phyloP scores from a whole-genome alignment of 2,888 invertebrate genomes.

The Ctena decussata region DNA sequence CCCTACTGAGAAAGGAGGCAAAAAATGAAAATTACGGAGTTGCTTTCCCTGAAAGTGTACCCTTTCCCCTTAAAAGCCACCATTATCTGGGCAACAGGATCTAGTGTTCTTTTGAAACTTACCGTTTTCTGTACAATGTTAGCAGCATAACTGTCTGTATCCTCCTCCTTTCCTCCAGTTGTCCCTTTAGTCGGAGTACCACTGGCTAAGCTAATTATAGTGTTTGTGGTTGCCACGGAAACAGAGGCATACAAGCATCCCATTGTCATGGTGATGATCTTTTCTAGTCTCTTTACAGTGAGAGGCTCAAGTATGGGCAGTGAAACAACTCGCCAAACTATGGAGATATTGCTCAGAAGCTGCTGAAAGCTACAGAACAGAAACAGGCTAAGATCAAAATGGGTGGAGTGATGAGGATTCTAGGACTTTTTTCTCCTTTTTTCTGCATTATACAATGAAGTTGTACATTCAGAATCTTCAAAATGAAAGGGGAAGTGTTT shows the following conservation, averaged over 20 bases:
- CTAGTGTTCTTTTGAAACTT: too few relatives aligned
- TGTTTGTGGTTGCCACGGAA: conserved; percentile 86
- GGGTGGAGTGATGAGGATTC: too few relatives aligned
- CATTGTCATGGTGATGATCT: conserved; percentile 93
- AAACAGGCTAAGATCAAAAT: too few relatives aligned
- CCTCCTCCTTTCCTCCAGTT: conserved; percentile 91
- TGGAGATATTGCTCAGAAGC: conserved; percentile 94
- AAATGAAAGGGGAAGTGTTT: too few relatives aligned
- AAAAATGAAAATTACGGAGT: too few relatives aligned
- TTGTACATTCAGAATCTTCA: too few relatives aligned
- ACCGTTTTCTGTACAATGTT: conserved; percentile 94
- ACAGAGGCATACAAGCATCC: conserved; percentile 92
- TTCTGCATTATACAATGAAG: too few relatives aligned
- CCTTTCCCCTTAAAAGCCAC: too few relatives aligned
- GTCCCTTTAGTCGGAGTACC: conserved; percentile 75
- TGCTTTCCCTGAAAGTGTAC: too few relatives aligned
- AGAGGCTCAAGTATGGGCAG: conserved; percentile 96
- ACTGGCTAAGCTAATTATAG: conserved; percentile 84
- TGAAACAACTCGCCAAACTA: conserved; percentile 94
- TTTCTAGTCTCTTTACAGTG: conserved; percentile 93
- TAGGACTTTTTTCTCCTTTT: too few relatives aligned
- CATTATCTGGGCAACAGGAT: too few relatives aligned
- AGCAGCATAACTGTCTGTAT: conserved; percentile 93
- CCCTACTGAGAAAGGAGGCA: too few relatives aligned
- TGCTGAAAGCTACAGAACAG: conserved; percentile 91